These are phyloP conservation scores for Halcyon badia DNA, from an alignment of 2,797 vertebrate genomes.

Conservation along the genomic window DNA sequence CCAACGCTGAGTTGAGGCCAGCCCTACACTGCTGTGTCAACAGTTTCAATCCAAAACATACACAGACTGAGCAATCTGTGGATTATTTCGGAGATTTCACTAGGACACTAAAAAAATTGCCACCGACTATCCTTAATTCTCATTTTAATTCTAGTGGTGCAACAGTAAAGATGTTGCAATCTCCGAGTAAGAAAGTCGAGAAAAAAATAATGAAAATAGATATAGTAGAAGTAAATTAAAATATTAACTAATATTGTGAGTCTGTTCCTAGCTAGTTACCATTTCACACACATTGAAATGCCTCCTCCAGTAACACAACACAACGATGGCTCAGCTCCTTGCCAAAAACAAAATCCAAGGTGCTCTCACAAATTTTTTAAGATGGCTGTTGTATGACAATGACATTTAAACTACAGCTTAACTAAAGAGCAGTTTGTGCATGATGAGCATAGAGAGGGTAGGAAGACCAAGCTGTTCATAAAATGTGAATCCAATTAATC, in stretches of 20 bases:
- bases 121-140: not conserved
- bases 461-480: not conserved
- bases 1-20: not conserved
- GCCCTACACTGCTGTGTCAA: not conserved
- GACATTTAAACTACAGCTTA: not conserved
- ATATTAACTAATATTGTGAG: not conserved
- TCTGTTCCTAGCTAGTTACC: not conserved
- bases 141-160: not conserved
- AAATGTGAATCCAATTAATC: not conserved
- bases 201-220: not conserved
- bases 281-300: not conserved
- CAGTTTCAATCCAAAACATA: not conserved
- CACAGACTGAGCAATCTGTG: not conserved
- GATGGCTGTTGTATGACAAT: slow-evolving; percentile 34
- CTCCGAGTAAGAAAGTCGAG: not conserved
- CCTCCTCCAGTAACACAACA: slow-evolving; percentile 32
- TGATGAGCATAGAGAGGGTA: not conserved
- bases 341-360: slow-evolving; percentile 61
- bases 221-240: not conserved
- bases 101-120: not conserved
- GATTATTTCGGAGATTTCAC: not conserved
- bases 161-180: not conserved
- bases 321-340: slow-evolving; percentile 42
- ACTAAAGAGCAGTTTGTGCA: not conserved
- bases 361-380: slow-evolving; percentile 55